These are phyloP conservation scores for Aethes cnicana DNA, from an alignment of 2,888 invertebrate species.

Conservation along the genomic window DNA sequence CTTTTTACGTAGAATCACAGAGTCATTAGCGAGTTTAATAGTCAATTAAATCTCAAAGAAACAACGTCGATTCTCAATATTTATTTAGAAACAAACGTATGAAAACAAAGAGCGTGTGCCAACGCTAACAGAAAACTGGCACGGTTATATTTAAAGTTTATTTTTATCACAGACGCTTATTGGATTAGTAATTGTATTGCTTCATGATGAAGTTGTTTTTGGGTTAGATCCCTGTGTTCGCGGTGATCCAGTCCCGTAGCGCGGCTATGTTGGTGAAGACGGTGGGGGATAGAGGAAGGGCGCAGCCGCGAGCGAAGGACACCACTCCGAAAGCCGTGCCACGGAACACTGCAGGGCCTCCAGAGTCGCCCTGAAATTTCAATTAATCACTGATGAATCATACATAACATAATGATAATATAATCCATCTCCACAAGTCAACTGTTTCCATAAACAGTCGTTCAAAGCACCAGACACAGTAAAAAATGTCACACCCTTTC, in stretches of 20 bases:
- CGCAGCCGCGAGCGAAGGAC: slow-evolving; percentile 76
- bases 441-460: no score
- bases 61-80: slow-evolving; percentile 37
- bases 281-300: slow-evolving; percentile 73
- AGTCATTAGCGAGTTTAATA: slow-evolving; percentile 9
- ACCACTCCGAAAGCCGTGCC: slow-evolving; percentile 73
- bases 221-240: slow-evolving; percentile 66
- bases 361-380: slow-evolving; percentile 71
- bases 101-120: slow-evolving; percentile 49
- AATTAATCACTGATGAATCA: not conserved
- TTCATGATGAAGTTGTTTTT: slow-evolving; percentile 27
- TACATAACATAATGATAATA: no score
- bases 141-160: slow-evolving; percentile 38
- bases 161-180: slow-evolving; percentile 51
- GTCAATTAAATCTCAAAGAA: slow-evolving; percentile 33
- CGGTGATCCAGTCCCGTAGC: slow-evolving; percentile 67
- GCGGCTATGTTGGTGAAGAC: slow-evolving; percentile 74
- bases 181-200: slow-evolving; percentile 15
- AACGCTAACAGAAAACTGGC: slow-evolving; percentile 34
- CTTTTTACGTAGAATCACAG: not conserved
- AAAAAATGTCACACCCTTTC: no score
- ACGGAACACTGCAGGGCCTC: slow-evolving; percentile 75
- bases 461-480: no score
- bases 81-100: slow-evolving; percentile 53
- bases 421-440: no score